A percentile compares a stretch with the other conserved stretches of the same genome.
Evolutionary conservation across 2,113 vertebrate genomes (phyloP).

Genomic region (Poecile atricapillus): DNA sequence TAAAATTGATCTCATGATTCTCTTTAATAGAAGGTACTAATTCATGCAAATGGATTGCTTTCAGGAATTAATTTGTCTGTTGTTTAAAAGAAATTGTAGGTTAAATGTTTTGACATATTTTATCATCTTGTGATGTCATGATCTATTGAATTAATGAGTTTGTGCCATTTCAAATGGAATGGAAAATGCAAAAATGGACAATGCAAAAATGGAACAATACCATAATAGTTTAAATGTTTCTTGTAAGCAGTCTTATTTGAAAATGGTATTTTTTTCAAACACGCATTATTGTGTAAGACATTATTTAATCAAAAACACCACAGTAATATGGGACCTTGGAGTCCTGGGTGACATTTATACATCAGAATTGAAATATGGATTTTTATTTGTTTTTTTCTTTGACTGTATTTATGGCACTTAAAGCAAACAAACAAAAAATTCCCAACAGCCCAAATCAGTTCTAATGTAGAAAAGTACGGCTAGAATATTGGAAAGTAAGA

Average conservation of each 20-base stretch:
- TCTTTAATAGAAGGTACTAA: neutral
- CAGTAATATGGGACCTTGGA: neutral
- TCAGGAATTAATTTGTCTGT: neutral
- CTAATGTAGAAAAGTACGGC: neutral
- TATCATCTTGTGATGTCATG: neutral
- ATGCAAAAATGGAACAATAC: neutral
- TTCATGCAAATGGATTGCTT: neutral
- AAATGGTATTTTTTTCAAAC: neutral
- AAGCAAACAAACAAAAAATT: neutral
- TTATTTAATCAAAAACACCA: neutral
- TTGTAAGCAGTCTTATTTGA: neutral
- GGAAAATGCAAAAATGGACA: neutral
- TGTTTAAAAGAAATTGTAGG: neutral
- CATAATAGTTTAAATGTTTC: neutral
- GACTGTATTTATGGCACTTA: neutral
- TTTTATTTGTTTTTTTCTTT: neutral
- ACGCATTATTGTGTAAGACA: neutral
- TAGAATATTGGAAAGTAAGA: neutral
- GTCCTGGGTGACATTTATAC: neutral
- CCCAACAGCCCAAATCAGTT: neutral
- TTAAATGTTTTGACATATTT: neutral
- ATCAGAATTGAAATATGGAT: neutral
- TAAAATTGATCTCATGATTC: neutral
- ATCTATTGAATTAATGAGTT: neutral
- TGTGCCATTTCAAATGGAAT: neutral